phyloP scores from a whole-genome alignment of 2,113 vertebrate species.

The Dryoscopus gambensis region DNA sequence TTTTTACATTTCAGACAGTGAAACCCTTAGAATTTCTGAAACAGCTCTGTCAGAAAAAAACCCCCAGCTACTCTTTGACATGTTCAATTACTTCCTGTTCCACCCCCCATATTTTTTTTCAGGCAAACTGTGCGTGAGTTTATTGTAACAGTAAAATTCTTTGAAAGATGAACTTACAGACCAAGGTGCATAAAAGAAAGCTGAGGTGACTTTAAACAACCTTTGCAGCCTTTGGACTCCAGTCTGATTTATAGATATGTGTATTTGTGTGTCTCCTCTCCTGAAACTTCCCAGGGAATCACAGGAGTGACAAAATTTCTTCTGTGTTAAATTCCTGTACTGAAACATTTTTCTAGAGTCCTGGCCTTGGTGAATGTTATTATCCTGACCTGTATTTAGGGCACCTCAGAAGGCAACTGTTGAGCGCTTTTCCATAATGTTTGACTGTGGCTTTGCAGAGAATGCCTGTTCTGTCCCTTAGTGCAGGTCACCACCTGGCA shows the following conservation, averaged over 20 bases:
- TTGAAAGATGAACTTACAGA: not conserved
- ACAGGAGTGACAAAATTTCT: not conserved
- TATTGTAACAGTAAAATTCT: slow-evolving; percentile 17
- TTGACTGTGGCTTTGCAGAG: not conserved
- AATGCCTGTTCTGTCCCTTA: not conserved
- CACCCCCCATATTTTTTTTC: not conserved
- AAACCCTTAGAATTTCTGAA: not conserved
- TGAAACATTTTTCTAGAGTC: not conserved
- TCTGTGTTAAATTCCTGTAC: not conserved
- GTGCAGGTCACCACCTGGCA: not conserved
- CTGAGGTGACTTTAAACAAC: not conserved
- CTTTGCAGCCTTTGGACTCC: not conserved
- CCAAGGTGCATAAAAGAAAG: not conserved
- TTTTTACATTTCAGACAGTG: not conserved
- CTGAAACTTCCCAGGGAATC: not conserved
- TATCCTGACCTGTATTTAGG: not conserved
- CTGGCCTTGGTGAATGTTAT: not conserved
- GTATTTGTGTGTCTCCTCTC: not conserved
- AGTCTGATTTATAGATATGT: not conserved
- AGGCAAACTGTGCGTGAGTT: not conserved
- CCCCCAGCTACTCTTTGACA: not conserved
- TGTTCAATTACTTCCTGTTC: not conserved
- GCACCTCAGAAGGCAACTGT: not conserved
- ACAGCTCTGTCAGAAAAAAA: not conserved
- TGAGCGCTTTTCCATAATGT: not conserved